Evolutionary conservation across 2,888 invertebrate species (phyloP).

Genomic region (Hyles lineata): DNA sequence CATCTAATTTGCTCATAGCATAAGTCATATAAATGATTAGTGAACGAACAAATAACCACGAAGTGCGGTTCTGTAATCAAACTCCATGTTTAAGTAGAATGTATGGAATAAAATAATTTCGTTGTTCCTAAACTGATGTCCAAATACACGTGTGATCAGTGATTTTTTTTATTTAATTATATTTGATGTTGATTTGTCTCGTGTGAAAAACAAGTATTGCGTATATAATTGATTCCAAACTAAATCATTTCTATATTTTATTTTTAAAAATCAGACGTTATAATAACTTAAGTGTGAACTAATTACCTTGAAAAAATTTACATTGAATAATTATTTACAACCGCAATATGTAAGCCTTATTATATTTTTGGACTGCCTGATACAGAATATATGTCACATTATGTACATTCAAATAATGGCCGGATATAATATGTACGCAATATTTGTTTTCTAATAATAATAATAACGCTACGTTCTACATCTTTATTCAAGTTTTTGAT

Average conservation of each 20-base stretch:
- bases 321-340: background rate
- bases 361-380: too few relatives aligned
- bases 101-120: constrained; percentile 13
- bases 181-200: background rate
- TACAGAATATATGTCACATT: background rate
- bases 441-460: constrained; percentile 1
- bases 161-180: background rate
- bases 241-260: background rate
- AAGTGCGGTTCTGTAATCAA: constrained; percentile 11
- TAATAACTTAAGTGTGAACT: too few relatives aligned
- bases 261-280: too few relatives aligned
- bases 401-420: background rate
- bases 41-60: constrained; percentile 15
- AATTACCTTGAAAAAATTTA: background rate
- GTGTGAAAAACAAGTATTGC: constrained; percentile 5
- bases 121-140: constrained; percentile 16
- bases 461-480: background rate
- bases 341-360: too few relatives aligned
- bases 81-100: constrained; percentile 15
- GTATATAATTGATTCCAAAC: background rate
- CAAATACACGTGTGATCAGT: constrained; percentile 10
- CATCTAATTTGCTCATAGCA: constrained; percentile 23
- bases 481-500: background rate
- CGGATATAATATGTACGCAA: background rate
- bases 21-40: constrained; percentile 25